These are phyloP conservation scores for Montipora efflorescens DNA, from an alignment of 64 coral and sea anemone species.

Conservation along the genomic window DNA sequence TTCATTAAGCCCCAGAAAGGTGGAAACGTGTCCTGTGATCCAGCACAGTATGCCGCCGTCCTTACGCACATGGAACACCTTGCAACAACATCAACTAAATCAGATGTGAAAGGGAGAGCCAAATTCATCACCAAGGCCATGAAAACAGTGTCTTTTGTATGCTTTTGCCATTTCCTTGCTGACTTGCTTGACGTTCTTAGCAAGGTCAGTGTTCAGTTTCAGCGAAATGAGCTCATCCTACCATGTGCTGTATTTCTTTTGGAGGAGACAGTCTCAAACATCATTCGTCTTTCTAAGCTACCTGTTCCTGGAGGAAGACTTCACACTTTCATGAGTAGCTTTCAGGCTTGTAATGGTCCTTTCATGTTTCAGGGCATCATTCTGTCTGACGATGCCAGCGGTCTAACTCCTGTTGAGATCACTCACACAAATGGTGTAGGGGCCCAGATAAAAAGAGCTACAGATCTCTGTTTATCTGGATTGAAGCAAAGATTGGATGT, in stretches of 20 bases:
- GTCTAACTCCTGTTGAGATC: slow-evolving; percentile 47
- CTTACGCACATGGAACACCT: too few species aligned
- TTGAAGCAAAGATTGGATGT: slow-evolving; percentile 38
- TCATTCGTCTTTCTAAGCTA: slow-evolving; percentile 46
- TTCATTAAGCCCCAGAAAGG: too few species aligned
- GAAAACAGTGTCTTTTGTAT: too few species aligned
- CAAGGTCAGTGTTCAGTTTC: not conserved
- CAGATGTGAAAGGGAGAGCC: too few species aligned
- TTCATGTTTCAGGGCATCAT: slow-evolving; percentile 20
- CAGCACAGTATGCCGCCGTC: too few species aligned
- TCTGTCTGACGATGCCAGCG: slow-evolving; percentile 44
- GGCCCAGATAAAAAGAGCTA: slow-evolving; percentile 50
- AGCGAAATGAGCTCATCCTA: not conserved
- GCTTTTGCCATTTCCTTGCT: too few species aligned
- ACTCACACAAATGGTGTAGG: slow-evolving; percentile 28
- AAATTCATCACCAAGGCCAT: too few species aligned
- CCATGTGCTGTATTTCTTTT: slow-evolving; percentile 1
- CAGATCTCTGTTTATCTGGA: slow-evolving; percentile 57
- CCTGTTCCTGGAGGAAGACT: slow-evolving; percentile 42
- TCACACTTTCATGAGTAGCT: slow-evolving; percentile 23
- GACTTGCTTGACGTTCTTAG: not conserved
- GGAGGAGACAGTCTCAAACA: not conserved
- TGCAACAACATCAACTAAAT: too few species aligned
- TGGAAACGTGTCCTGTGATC: too few species aligned
- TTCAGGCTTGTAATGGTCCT: not conserved